A percentile compares a stretch with the other conserved stretches of the same genome.
These are phyloP conservation scores for Pogonognathellus flavescens DNA, from an alignment of 1,140 invertebrate species.

Conservation along the genomic window DNA sequence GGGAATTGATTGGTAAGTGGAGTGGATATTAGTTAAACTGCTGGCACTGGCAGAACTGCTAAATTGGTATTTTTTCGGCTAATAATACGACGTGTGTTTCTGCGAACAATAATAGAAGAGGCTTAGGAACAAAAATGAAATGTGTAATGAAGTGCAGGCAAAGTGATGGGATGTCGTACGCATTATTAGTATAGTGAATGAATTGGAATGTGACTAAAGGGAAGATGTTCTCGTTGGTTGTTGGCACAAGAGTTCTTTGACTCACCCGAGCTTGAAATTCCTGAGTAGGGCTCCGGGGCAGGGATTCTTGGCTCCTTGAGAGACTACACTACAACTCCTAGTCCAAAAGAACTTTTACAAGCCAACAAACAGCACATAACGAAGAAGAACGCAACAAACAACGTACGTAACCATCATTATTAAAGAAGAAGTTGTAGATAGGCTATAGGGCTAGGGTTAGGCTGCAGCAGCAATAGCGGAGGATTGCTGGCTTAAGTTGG, in stretches of 20 bases:
- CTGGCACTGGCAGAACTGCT: background rate
- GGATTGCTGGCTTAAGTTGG: too few relatives aligned
- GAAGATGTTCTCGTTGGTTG: constrained; percentile 37
- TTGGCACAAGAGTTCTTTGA: constrained; percentile 53
- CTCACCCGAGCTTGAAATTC: constrained; percentile 43
- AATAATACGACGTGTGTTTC: background rate
- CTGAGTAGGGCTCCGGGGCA: constrained; percentile 48
- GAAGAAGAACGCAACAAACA: too few relatives aligned
- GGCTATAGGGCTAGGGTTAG: too few relatives aligned
- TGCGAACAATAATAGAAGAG: background rate
- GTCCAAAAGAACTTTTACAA: too few relatives aligned
- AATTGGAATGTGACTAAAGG: constrained; percentile 48
- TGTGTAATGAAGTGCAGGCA: constrained; percentile 26
- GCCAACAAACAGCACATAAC: too few relatives aligned
- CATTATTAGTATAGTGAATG: constrained; percentile 45
- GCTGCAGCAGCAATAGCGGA: too few relatives aligned
- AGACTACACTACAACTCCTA: constrained; percentile 12
- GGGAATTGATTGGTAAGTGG: background rate
- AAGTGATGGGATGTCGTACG: constrained; percentile 35
- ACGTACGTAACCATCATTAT: too few relatives aligned
- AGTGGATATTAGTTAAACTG: background rate
- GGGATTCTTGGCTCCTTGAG: constrained; percentile 14
- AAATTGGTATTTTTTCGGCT: constrained; percentile 1
- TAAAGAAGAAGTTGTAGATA: too few relatives aligned
- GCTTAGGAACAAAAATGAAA: constrained; percentile 5